Conservation (phyloP, 2,113 vertebrate species). For the Dasyornis broadbenti region DNA sequence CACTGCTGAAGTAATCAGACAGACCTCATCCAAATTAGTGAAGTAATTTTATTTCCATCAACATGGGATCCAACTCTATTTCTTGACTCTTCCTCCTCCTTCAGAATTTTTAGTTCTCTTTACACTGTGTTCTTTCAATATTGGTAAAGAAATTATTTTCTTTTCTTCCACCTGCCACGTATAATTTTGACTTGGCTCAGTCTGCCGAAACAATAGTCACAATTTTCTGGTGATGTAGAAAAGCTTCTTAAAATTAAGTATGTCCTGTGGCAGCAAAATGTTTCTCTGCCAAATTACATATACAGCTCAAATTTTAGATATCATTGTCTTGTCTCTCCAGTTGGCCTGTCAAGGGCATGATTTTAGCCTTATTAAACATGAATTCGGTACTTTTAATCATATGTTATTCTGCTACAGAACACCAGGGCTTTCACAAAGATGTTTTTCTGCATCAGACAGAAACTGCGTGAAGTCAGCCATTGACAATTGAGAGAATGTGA, state of each 20-base stretch:
- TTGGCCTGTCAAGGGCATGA: not conserved
- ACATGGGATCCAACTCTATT: not conserved
- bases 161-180: not conserved
- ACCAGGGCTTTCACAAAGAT: not conserved
- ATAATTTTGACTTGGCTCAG: not conserved
- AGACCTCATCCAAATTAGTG: not conserved
- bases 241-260: not conserved
- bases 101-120: not conserved
- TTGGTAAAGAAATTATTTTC: not conserved
- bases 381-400: not conserved
- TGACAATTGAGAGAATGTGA: not conserved
- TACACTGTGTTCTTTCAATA: not conserved
- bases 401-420: not conserved
- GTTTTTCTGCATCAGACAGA: slow-evolving; percentile 9
- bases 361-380: not conserved
- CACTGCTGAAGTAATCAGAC: not conserved
- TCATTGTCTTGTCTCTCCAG: not conserved
- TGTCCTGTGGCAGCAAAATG: not conserved
- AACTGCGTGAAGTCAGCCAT: not conserved
- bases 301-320: not conserved
- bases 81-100: not conserved
- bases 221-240: not conserved
- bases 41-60: not conserved
- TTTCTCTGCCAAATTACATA: not conserved
- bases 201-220: not conserved